Evolutionary conservation across 2,888 invertebrate genomes (phyloP).

Genomic region (Cantharis rufa): DNA sequence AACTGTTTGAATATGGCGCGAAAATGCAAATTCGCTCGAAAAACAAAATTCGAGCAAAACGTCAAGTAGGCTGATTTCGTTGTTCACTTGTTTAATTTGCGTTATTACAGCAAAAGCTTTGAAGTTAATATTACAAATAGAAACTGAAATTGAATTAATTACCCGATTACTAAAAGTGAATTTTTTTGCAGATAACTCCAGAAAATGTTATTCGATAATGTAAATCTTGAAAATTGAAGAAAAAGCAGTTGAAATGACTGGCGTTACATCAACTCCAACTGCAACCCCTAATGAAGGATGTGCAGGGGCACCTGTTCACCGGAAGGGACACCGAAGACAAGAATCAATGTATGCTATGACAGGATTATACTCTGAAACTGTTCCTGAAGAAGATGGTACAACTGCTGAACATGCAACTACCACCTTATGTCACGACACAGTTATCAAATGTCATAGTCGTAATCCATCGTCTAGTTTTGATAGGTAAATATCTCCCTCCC

Average conservation of each 20-base stretch:
- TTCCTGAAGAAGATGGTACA: constrained; percentile 63
- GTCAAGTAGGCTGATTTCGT: too few relatives aligned
- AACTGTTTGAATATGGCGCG: background rate
- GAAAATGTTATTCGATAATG: background rate
- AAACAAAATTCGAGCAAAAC: too few relatives aligned
- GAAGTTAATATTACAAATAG: background rate
- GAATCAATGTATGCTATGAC: constrained; percentile 91
- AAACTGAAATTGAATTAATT: background rate
- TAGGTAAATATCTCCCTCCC: constrained; percentile 57
- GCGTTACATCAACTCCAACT: constrained; percentile 10
- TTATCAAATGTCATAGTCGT: constrained; percentile 78
- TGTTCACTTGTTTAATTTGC: too few relatives aligned
- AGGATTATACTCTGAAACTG: constrained; percentile 77
- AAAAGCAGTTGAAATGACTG: constrained; percentile 22
- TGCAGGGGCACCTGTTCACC: constrained; percentile 38
- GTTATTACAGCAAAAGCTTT: too few relatives aligned
- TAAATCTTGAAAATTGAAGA: background rate
- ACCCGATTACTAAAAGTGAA: background rate
- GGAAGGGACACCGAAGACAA: constrained; percentile 66
- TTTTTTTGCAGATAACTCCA: background rate
- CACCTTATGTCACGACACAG: constrained; percentile 53
- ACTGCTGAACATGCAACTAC: constrained; percentile 54
- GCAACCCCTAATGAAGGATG: constrained; percentile 18
- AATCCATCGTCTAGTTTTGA: constrained; percentile 77
- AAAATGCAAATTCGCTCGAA: background rate